Evolutionary conservation across 35 echinoderm and acorn worm genomes (phyloP).

Genomic region (Eucidaris tribuloides): DNA sequence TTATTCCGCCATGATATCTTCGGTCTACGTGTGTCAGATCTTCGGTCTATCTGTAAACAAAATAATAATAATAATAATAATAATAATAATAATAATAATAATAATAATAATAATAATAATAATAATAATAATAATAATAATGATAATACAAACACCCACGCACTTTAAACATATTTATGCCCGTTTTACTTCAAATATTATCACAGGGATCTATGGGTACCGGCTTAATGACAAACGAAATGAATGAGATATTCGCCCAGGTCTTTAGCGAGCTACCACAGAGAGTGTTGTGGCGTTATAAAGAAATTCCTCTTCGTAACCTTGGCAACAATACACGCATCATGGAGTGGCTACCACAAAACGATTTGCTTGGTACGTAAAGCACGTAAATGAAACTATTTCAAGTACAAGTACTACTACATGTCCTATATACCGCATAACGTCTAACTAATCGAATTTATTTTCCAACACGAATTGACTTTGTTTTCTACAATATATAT

Average conservation of each 20-base stretch:
- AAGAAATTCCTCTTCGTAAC: not conserved
- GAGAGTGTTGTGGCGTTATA: conserved; percentile 23
- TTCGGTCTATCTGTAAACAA: too few relatives aligned
- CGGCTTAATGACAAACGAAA: not conserved
- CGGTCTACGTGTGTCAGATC: too few relatives aligned
- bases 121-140: not conserved
- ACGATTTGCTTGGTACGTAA: conserved; percentile 20
- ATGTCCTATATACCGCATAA: too few relatives aligned
- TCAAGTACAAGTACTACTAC: too few relatives aligned
- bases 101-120: not conserved
- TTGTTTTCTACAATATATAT: too few relatives aligned
- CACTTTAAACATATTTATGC: too few relatives aligned
- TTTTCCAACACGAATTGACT: too few relatives aligned
- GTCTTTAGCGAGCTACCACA: conserved; percentile 16
- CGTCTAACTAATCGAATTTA: too few relatives aligned
- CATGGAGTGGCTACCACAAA: conserved; percentile 23
- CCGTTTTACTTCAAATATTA: not conserved
- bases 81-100: not conserved
- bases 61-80: not conserved
- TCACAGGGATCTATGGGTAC: not conserved
- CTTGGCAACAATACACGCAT: conserved; percentile 19
- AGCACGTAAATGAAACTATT: too few relatives aligned
- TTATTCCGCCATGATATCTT: too few relatives aligned
- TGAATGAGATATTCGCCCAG: not conserved
- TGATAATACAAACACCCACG: too few relatives aligned